A percentile compares a stretch with the other conserved stretches of the same genome.
Conservation (phyloP, 2,888 invertebrate species). For the Zygothrica quintamaculata region DNA sequence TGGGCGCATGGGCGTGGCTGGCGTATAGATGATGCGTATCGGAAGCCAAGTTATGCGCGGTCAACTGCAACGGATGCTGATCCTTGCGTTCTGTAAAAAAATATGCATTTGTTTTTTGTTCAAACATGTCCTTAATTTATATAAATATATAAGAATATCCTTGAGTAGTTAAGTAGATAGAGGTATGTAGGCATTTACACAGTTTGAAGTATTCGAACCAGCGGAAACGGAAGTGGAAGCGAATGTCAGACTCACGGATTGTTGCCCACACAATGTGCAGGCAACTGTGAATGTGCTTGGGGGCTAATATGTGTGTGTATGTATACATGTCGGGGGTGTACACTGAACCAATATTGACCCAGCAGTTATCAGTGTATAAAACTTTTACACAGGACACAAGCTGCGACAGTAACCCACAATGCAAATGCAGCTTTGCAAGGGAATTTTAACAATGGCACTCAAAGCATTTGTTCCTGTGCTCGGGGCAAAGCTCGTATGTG, state of each 20-base stretch:
- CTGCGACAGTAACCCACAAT: constrained; percentile 20
- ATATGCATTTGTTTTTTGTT: too few species aligned
- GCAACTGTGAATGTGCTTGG: constrained; percentile 37
- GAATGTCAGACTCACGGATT: constrained; percentile 60
- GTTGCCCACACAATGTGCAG: constrained; percentile 56
- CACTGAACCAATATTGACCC: constrained; percentile 46
- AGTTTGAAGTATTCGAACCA: constrained; percentile 15
- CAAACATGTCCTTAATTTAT: constrained; percentile 13
- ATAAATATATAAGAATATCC: constrained; percentile 24
- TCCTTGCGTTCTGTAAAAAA: constrained; percentile 80
- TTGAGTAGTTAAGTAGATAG: constrained; percentile 7
- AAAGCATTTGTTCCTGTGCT: constrained; percentile 36
- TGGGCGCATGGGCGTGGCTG: constrained; percentile 46
- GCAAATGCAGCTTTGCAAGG: constrained; percentile 29
- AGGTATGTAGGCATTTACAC: constrained; percentile 20
- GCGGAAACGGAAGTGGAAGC: constrained; percentile 56
- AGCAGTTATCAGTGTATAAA: constrained; percentile 39
- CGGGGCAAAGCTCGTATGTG: constrained; percentile 37
- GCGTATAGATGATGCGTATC: constrained; percentile 71
- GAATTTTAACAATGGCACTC: constrained; percentile 56
- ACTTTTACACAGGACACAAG: constrained; percentile 25
- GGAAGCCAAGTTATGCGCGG: constrained; percentile 77
- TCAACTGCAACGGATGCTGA: constrained; percentile 72
- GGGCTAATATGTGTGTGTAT: not conserved
- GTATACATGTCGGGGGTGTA: too few species aligned